Conservation (phyloP, 2,888 invertebrate species). For the Sympetrum striolatum region DNA sequence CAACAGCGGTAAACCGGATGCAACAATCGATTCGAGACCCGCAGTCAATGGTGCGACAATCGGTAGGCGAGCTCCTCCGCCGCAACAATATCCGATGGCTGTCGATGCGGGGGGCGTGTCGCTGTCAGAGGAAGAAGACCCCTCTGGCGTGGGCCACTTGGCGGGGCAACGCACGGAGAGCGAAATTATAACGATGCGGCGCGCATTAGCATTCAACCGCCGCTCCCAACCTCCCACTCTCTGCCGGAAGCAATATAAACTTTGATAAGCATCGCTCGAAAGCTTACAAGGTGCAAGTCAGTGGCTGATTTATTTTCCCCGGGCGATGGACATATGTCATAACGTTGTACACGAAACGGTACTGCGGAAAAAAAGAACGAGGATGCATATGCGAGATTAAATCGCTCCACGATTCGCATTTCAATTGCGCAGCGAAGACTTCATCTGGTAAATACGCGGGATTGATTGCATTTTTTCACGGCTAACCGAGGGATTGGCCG, state of each 20-base stretch:
- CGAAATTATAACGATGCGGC: background rate
- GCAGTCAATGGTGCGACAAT: background rate
- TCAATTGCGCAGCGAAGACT: background rate
- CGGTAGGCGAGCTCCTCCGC: background rate
- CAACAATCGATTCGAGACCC: background rate
- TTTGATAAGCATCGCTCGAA: conserved; percentile 6
- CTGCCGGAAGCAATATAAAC: conserved; percentile 20
- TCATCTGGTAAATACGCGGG: background rate
- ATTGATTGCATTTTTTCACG: background rate
- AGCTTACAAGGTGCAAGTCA: background rate
- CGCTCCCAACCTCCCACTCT: background rate
- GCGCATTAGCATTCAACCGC: background rate
- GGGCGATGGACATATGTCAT: background rate
- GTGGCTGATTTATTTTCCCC: background rate
- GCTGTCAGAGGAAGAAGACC: background rate
- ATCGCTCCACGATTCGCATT: background rate
- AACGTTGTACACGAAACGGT: background rate
- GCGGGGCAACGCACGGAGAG: background rate
- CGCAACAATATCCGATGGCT: background rate
- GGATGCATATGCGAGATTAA: background rate
- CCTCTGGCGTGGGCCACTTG: background rate
- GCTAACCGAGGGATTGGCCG: too few species aligned
- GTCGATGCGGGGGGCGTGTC: background rate
- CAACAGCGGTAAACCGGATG: too few species aligned
- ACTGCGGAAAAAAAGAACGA: background rate